phyloP scores from a whole-genome alignment of 2,797 vertebrate genomes.

The Alexandromys oeconomus region DNA sequence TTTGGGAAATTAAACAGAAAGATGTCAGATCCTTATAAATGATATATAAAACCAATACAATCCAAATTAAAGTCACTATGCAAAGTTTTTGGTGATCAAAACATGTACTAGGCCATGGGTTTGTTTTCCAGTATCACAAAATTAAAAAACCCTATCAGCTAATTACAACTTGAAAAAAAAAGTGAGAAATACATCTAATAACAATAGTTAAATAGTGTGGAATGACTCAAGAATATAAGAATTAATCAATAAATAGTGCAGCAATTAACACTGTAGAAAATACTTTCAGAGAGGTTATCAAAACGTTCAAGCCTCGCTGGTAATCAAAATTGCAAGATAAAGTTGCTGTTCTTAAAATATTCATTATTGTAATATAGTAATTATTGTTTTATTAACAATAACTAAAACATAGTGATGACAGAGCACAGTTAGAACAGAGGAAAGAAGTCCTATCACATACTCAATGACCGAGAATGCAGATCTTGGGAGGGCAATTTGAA shows the following conservation, averaged over 20 bases:
- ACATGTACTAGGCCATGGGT: not conserved
- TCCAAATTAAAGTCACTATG: constrained; percentile 48
- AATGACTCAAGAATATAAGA: constrained; percentile 46
- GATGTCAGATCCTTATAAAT: constrained; percentile 24
- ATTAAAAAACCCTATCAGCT: not conserved
- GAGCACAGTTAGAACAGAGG: constrained; percentile 38
- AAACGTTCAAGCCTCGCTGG: constrained; percentile 71
- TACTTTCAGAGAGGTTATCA: constrained; percentile 55
- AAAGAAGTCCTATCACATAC: not conserved
- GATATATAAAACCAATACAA: constrained; percentile 38
- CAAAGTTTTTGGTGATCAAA: constrained; percentile 22
- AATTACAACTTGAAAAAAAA: not conserved
- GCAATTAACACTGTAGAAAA: constrained; percentile 66
- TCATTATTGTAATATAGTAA: not conserved
- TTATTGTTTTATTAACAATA: constrained; percentile 55
- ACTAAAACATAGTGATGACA: constrained; percentile 40
- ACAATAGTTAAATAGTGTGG: constrained; percentile 50
- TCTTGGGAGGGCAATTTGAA: constrained; percentile 28
- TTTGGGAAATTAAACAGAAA: constrained; percentile 45
- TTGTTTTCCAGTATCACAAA: not conserved
- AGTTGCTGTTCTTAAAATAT: not conserved
- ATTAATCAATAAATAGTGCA: constrained; percentile 62
- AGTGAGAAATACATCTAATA: not conserved
- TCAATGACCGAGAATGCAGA: not conserved
- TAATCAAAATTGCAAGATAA: constrained; percentile 71